phyloP scores from a whole-genome alignment of 1,140 invertebrate genomes.

The Epicauta chinensis region DNA sequence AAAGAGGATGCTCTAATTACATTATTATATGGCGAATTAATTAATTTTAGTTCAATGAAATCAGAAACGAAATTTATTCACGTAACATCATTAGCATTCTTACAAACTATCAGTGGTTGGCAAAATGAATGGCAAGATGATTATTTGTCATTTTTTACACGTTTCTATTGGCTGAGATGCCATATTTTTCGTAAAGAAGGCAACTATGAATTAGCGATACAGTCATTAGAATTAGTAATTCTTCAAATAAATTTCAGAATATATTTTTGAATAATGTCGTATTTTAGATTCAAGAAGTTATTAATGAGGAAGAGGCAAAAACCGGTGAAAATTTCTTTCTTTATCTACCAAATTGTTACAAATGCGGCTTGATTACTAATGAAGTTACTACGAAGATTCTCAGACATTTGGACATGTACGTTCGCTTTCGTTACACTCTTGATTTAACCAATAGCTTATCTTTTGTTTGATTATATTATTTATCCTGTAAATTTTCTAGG shows the following conservation, averaged over 20 bases:
- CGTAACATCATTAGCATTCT: conserved; percentile 25
- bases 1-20: conserved; percentile 53
- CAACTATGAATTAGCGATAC: conserved; percentile 45
- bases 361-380: conserved; percentile 45
- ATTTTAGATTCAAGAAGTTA: conserved; percentile 41
- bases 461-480: too few relatives aligned
- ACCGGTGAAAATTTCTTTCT: conserved; percentile 36
- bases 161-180: conserved; percentile 50
- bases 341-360: conserved; percentile 47
- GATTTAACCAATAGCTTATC: too few relatives aligned
- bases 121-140: conserved; percentile 42
- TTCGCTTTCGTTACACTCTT: too few relatives aligned
- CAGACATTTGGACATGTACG: conserved; percentile 46
- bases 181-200: conserved; percentile 48
- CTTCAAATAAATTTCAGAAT: too few relatives aligned
- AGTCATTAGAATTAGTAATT: conserved; percentile 45
- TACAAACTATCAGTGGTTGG: conserved; percentile 40
- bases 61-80: conserved; percentile 3
- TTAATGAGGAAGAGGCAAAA: conserved; percentile 38
- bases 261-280: too few relatives aligned
- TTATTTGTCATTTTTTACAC: conserved; percentile 41
- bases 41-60: conserved; percentile 16
- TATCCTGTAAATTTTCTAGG: too few relatives aligned
- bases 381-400: conserved; percentile 45
- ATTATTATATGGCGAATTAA: conserved; percentile 58